Evolutionary conservation across 2,888 invertebrate genomes (phyloP).

Genomic region (Ophion ventricosus): DNA sequence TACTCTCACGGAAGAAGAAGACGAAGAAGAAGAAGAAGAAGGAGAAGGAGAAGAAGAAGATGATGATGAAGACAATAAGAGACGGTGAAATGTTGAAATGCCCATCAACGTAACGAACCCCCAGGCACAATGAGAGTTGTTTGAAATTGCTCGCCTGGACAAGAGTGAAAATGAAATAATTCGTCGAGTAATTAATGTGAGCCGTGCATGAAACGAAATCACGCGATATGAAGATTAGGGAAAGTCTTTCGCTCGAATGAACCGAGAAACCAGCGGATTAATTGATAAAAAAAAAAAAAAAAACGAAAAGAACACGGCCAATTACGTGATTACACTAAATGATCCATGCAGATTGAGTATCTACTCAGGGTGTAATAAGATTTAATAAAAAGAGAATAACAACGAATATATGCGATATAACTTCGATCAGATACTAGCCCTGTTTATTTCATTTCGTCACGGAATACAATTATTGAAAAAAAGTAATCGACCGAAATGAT

Average conservation of each 20-base stretch:
- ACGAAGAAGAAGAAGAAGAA: background rate
- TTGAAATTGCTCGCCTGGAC: background rate
- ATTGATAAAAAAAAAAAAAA: background rate
- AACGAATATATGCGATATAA: background rate
- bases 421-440: background rate
- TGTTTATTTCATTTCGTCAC: background rate
- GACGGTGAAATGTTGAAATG: background rate
- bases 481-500: no score
- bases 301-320: background rate
- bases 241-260: conserved; percentile 1
- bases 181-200: background rate
- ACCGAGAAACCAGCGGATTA: background rate
- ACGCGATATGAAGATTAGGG: background rate
- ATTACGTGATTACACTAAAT: background rate
- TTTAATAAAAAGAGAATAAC: background rate
- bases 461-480: no score
- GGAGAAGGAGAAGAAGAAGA: background rate
- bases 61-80: background rate
- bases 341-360: background rate
- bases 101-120: background rate
- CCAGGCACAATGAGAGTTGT: background rate
- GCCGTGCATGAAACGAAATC: background rate
- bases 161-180: background rate
- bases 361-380: background rate
- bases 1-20: conserved; percentile 4